Base-by-base conservation (phyloP, 2,797 vertebrate genomes). In the Enteromius radiatus region DNA sequence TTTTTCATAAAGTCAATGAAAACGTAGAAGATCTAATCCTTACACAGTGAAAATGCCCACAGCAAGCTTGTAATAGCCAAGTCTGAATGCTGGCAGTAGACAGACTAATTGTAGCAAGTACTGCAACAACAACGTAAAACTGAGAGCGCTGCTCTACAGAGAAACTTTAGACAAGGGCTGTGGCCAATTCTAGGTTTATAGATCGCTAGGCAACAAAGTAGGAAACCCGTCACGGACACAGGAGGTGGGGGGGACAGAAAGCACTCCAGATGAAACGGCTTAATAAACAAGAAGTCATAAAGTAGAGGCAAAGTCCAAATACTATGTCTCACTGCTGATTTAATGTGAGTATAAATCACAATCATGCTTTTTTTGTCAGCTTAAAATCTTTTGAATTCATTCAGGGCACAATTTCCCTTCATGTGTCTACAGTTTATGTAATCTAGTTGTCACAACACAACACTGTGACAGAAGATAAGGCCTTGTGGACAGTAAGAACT, bases 181-280 rank as follows among this genome's bases (percentile, higher is more conserved):
- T 36, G 31, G 73, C 49, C 80, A 88, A 71, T 76, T 80, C 76
- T 49, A 59, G 82, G 38, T 88, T 83, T 86, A 84, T 74, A 43
- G 64, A 87, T 88, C 64, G 63, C 86, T 86, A 86, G 80, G 89
- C 85, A 89, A 87, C 88, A 78, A 78, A 85, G 76, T 84, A 88
- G 80, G 84, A 83, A 87, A 85, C 74, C 74, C 14, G 3, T 81
- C 85, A 85, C 43, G 36, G 67, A 80, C 75, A 86, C 68, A 70
- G 59, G 26, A 81, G 47, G 28, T 36, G 28, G 26, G 23, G 23
- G 82, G 45, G 26, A 77, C 70, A 82, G 54, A 76, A 47, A 76
- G 71, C 31, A 33, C 63, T 76, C 33, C 56, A 75, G 36, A 67
- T 36, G 49, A 68, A 87, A 77, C 33, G 33, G 59, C 71, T 69